Conservation (phyloP, 2,797 vertebrate genomes). For the Rhynchotus rufescens region DNA sequence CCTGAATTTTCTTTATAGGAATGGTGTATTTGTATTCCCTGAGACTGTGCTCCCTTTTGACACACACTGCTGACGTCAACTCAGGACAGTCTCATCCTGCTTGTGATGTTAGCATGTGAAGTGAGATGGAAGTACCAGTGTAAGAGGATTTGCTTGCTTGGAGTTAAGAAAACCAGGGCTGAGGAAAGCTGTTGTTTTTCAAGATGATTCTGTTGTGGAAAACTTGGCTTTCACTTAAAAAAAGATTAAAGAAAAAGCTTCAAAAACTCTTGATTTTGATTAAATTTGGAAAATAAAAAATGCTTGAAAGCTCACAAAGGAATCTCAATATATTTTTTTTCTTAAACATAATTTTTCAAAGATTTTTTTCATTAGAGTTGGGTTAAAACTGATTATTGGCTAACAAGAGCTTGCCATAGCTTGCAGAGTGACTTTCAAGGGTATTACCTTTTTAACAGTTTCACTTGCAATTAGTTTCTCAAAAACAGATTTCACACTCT, state of each 20-base stretch:
- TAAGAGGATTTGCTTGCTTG: not conserved
- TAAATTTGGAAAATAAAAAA: not conserved
- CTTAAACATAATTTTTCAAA: not conserved
- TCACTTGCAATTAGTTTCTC: conserved; percentile 2
- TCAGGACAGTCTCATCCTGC: not conserved
- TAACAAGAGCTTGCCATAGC: not conserved
- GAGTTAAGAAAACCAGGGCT: not conserved
- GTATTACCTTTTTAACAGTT: not conserved
- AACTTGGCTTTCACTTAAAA: not conserved
- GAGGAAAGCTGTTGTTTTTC: not conserved
- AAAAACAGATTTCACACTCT: conserved; percentile 17
- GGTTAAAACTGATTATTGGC: not conserved
- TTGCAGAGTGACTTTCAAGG: not conserved
- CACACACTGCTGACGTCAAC: not conserved
- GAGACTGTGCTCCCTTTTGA: not conserved
- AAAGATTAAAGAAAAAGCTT: not conserved
- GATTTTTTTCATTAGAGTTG: not conserved
- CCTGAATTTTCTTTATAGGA: not conserved
- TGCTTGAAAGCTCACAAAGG: not conserved
- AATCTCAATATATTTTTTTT: not conserved
- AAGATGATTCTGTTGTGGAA: not conserved
- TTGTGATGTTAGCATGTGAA: not conserved
- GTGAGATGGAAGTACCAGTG: not conserved
- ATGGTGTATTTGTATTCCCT: not conserved
- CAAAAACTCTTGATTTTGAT: not conserved